Conservation (phyloP, 2,888 invertebrate species). For the Philonicus albiceps region DNA sequence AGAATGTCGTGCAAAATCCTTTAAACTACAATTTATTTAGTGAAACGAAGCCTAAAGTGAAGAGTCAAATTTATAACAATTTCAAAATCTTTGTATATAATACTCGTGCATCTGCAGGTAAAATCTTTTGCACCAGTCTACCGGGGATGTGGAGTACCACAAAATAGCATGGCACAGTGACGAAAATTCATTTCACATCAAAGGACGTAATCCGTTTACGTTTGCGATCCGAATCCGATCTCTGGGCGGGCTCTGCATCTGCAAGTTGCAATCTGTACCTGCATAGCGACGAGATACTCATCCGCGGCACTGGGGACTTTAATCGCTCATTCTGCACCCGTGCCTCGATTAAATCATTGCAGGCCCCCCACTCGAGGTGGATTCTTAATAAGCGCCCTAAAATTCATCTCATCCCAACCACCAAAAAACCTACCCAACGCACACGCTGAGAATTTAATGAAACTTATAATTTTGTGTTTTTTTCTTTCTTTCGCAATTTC, state of each 20-base stretch:
- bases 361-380: not conserved
- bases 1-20: not conserved
- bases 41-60: not conserved
- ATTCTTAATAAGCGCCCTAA: not conserved
- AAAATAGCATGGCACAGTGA: not conserved
- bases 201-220: not conserved
- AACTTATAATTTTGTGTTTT: not conserved
- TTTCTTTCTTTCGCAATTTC: not conserved
- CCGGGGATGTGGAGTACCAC: not conserved
- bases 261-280: too few relatives aligned
- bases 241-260: not conserved
- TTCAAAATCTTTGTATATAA: not conserved
- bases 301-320: not conserved
- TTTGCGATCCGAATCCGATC: not conserved
- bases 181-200: not conserved
- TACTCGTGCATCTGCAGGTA: too few relatives aligned
- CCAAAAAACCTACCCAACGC: not conserved
- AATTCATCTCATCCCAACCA: not conserved
- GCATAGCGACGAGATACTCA: not conserved
- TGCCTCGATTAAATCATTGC: not conserved
- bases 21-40: too few relatives aligned
- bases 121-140: not conserved
- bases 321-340: not conserved
- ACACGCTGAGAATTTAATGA: not conserved
- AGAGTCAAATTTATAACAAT: not conserved